Base-by-base conservation (phyloP, 2,113 vertebrate species). In the Sylvietta virens region DNA sequence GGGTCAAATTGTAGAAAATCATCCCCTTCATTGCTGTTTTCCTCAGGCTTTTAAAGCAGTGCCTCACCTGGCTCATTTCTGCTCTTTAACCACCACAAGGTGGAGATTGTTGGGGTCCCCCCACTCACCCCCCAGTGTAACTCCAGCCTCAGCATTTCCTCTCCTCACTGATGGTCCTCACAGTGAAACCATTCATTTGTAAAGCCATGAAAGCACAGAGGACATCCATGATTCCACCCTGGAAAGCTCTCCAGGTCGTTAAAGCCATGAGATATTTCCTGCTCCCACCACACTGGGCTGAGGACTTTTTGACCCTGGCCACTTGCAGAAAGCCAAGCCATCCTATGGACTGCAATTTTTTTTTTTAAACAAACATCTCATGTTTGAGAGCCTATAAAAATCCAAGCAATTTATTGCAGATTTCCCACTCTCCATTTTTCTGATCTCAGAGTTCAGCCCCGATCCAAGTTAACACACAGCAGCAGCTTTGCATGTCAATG, bases 361-460 rank as follows among this genome's bases (percentile, higher is more conserved):
- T 70, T 44, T 56, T 45, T 54, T 4, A 6, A 90, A 89, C 39
- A 51, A 95, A 70, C 28, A 20, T 54, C 91, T 81, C 74, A 47
- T 26, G 5, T 70, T 11, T 20, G 51, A 88, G 24, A 88, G 64
- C 51, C 79, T 60, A 39, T 81, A 92, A 96, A 95, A 60, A 96
- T 9, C 60, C 56, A 8, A 69, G 47, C 67, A 51, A 71, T 74
- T 92, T 37, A 62, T 40, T n/a, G 64, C 42, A 95, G 54, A 58
- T 88, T 88, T 95, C 60, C 74, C 54, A 33, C 85, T 91, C 92
- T 88, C 71, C 17, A 3, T 76, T 92, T 86, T 47, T 61, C 71
- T 80, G 58, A 31, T 87, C 62, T 92, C 73, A 11, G 74, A 90
- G 90, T 90, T 94, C 88, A 96, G 28, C 79, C 93, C 81, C 67